Evolutionary conservation across 2,113 vertebrate species (phyloP).

Genomic region (Lichenostomus cassidix): DNA sequence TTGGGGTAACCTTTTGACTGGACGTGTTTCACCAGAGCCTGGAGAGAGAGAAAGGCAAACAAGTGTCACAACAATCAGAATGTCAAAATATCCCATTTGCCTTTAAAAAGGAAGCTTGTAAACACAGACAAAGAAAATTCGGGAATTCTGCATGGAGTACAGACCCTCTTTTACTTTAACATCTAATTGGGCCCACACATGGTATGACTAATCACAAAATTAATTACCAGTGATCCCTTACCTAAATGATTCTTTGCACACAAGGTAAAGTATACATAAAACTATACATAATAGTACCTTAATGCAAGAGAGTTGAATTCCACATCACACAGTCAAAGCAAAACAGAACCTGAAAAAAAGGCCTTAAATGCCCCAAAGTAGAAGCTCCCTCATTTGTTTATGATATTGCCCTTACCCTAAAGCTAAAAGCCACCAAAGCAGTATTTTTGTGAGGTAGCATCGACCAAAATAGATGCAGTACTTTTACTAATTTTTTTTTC

Average conservation of each 20-base stretch:
- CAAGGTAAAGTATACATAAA: background rate
- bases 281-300: too few species aligned
- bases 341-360: background rate
- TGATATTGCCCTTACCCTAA: background rate
- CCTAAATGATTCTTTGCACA: background rate
- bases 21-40: slow-evolving; percentile 95
- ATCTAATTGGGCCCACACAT: background rate
- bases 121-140: background rate
- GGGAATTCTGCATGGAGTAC: background rate
- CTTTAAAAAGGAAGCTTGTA: background rate
- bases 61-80: background rate
- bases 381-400: background rate
- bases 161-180: background rate
- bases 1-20: slow-evolving; percentile 97
- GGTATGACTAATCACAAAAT: background rate
- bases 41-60: background rate
- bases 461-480: background rate
- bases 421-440: background rate
- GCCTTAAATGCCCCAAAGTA: background rate
- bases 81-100: rapidly evolving
- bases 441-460: background rate
- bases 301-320: background rate
- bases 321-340: background rate
- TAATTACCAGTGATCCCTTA: background rate
- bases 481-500: background rate